phyloP scores from a whole-genome alignment of 92 coral and sea anemone species.

The Epizoanthus illoricatus region DNA sequence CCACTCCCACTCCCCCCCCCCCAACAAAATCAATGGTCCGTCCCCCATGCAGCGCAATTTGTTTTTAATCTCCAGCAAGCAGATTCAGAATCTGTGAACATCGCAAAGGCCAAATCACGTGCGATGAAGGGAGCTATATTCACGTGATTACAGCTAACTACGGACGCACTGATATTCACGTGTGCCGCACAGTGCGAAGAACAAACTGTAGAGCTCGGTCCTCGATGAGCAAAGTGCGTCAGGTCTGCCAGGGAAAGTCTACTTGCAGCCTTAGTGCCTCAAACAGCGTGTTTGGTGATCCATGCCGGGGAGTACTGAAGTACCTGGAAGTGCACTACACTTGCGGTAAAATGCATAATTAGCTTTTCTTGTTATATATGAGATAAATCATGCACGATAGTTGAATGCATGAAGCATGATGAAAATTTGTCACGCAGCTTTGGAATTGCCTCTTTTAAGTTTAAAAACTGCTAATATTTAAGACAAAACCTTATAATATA shows the following conservation, averaged over 20 bases:
- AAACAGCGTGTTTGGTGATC: constrained; percentile 30
- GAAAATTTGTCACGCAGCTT: no score
- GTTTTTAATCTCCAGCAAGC: neutral
- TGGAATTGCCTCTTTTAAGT: no score
- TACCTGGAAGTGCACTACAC: constrained; percentile 7
- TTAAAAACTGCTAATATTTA: no score
- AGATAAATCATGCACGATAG: no score
- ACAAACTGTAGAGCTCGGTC: neutral
- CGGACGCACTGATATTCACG: neutral
- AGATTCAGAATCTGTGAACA: neutral
- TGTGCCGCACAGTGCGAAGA: neutral
- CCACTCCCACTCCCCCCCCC: no score
- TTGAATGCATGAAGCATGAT: no score
- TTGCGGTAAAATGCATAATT: neutral
- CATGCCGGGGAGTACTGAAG: neutral
- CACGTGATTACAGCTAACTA: constrained; percentile 6
- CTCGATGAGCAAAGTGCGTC: constrained; percentile 24
- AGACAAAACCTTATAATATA: no score
- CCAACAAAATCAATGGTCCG: no score
- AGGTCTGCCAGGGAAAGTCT: neutral
- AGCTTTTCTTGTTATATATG: no score
- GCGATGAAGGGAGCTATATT: neutral
- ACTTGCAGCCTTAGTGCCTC: constrained; percentile 3
- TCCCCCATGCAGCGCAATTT: neutral
- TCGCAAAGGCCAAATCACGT: neutral